Conservation (phyloP, 1,140 invertebrate genomes). For the Drosophila trapezifrons region DNA sequence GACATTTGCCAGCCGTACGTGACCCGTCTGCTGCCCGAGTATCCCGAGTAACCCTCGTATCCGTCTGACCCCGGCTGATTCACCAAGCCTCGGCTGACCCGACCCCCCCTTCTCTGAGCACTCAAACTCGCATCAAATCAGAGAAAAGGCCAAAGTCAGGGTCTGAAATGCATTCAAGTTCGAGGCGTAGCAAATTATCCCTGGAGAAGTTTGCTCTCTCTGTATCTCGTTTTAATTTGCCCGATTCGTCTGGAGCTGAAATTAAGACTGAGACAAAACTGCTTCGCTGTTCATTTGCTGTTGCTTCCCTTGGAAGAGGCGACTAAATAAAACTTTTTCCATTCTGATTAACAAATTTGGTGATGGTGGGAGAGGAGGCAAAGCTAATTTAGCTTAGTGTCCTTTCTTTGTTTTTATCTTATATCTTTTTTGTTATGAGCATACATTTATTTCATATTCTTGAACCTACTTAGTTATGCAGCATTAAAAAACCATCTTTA, state of each 20-base stretch:
- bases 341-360: constrained; percentile 22
- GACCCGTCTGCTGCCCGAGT: constrained; percentile 28
- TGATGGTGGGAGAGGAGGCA: too few relatives aligned
- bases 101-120: constrained; percentile 14
- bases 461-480: background rate
- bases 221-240: constrained; percentile 34
- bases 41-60: background rate
- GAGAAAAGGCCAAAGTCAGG: constrained; percentile 31
- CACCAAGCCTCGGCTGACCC: background rate
- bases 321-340: constrained; percentile 40
- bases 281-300: constrained; percentile 21
- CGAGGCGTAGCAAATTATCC: constrained; percentile 36
- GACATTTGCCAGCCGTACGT: constrained; percentile 56
- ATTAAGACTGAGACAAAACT: background rate
- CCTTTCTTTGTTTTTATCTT: constrained; percentile 4
- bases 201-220: constrained; percentile 18
- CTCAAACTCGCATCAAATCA: constrained; percentile 68
- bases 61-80: constrained; percentile 18
- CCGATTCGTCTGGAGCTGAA: constrained; percentile 13
- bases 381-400: constrained; percentile 5
- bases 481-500: too few relatives aligned
- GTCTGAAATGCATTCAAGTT: constrained; percentile 47
- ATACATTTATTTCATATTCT: background rate
- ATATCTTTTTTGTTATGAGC: background rate
- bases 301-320: constrained; percentile 1